Base-by-base conservation (phyloP, 2,113 vertebrate species). In the Oncorhynchus nerka region DNA sequence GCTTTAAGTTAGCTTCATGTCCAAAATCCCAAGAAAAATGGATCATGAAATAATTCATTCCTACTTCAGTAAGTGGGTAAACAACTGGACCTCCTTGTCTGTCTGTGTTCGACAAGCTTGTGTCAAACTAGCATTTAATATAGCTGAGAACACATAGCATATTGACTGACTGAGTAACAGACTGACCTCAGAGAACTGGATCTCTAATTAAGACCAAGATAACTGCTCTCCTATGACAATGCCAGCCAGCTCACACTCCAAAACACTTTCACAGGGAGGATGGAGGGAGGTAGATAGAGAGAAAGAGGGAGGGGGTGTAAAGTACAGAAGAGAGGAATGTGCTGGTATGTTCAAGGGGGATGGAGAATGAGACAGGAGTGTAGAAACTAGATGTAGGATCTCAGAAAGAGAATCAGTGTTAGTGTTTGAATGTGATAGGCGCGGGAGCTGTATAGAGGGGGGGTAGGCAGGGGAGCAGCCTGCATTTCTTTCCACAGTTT, bases 401-500 rank as follows among this genome's bases (percentile, higher is more conserved):
- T 45, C 20, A 13, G 26, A 45, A 45, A 45, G 9, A 91, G 90
- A 16, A 68, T 22, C 32, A 62, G 81, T 69, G 51, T 87, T 86
- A 83, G 87, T 89, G 88, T 89, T 81, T 85, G 84, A 71, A 75
- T 45, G 39, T 45, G 39, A 45, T 45, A 11, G 39, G 2, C 2
- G 0, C 0, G 39, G 9, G 39, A 39, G 34, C 34, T 39, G 34
- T 39, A 39, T 8, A 39, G 7, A 8, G 34, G 39, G 39, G 39
- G 39, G 34, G 34, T 39, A 9, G 6, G 7, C 49, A 3, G 15
- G 66, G 76, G 86, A 69, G 78, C 91, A 90, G 77, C 91, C 91
- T 86, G 32, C 83, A 86, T 89, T 90, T 83, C 81, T 82, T 83
- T 86, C 81, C 82, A 75, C 77, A 84, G 39, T 84, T 87, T 86